A percentile compares a stretch with the other conserved stretches of the same genome.
Conservation (phyloP, 2,797 vertebrate species). For the Pitangus sulphuratus region DNA sequence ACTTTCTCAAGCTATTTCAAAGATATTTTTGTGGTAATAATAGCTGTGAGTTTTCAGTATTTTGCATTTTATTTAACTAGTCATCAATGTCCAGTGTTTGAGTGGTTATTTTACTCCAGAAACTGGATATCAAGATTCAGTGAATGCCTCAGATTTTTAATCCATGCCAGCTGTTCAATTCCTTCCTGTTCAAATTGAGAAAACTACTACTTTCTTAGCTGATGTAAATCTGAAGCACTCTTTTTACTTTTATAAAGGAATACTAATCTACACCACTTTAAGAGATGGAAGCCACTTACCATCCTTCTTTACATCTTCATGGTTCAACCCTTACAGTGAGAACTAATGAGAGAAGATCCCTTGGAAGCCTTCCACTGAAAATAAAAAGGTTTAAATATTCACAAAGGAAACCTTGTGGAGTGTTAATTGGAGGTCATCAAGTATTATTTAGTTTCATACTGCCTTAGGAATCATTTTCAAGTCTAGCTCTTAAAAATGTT, state of each 20-base stretch:
- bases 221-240: neutral
- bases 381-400: neutral
- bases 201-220: neutral
- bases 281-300: neutral
- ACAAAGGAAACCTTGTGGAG: neutral
- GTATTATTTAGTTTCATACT: neutral
- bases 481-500: neutral
- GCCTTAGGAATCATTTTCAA: neutral
- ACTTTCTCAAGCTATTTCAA: neutral
- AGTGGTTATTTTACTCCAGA: neutral
- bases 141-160: neutral
- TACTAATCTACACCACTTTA: neutral
- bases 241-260: neutral
- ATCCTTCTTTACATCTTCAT: neutral
- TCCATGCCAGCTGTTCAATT: neutral
- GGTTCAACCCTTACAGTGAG: neutral
- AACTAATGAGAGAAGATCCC: neutral
- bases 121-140: neutral
- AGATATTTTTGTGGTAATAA: neutral
- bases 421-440: neutral
- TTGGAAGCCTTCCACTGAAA: neutral
- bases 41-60: accelerated
- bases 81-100: neutral
- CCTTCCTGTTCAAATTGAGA: neutral
- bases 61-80: neutral